phyloP scores from a whole-genome alignment of 1,140 invertebrate genomes.

The Oscheius sp. region DNA sequence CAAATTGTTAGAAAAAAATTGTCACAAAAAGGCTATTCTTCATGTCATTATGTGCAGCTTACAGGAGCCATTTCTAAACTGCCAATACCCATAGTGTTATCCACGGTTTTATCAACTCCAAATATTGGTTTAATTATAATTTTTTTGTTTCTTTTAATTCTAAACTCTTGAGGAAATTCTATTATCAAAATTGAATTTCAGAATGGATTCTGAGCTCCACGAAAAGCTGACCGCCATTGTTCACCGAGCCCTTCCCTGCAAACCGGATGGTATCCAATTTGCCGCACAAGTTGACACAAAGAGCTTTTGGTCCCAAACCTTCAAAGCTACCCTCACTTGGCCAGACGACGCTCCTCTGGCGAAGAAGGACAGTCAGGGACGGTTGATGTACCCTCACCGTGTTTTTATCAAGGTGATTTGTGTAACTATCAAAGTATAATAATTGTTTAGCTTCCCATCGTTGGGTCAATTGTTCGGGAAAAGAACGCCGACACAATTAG shows the following conservation, averaged over 20 bases:
- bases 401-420: neutral
- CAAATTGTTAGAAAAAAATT: no score
- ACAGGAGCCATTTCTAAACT: no score
- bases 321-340: neutral
- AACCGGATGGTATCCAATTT: neutral
- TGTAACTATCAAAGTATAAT: neutral
- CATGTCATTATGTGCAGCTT: no score
- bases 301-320: neutral
- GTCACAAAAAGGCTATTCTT: no score
- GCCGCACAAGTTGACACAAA: neutral
- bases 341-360: neutral
- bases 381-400: neutral
- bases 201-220: neutral
- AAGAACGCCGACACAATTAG: no score
- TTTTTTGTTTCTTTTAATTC: no score
- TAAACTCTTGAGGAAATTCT: no score
- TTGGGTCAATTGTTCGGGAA: no score
- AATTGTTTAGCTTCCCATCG: neutral
- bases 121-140: no score
- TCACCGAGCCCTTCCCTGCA: neutral
- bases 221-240: neutral
- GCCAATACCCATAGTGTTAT: no score
- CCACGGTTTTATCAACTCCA: no score
- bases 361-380: neutral
- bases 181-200: no score